A percentile compares a stretch with the other conserved stretches of the same genome.
These are phyloP conservation scores for Xestia ashworthii DNA, from an alignment of 2,888 invertebrate genomes.

Conservation along the genomic window DNA sequence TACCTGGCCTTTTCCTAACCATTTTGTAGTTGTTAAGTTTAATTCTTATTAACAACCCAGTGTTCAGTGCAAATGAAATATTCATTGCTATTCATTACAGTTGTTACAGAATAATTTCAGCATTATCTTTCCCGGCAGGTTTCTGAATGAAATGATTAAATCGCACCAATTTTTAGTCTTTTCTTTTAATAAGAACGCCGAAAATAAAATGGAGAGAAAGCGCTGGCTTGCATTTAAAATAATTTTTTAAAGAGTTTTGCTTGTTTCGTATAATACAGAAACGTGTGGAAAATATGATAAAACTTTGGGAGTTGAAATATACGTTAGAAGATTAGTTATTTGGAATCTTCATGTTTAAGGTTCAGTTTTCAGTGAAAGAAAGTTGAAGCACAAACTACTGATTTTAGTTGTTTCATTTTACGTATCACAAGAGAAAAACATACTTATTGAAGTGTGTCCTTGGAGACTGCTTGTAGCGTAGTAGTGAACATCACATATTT, in stretches of 20 bases:
- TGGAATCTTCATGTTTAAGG: not conserved
- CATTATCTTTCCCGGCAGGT: constrained; percentile 83
- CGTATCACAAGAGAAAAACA: constrained; percentile 9
- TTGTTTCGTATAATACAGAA: constrained; percentile 38
- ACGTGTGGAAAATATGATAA: constrained; percentile 51
- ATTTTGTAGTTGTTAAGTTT: constrained; percentile 57
- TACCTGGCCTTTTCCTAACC: not conserved
- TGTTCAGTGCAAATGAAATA: constrained; percentile 80
- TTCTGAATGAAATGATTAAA: constrained; percentile 85
- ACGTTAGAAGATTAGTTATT: constrained; percentile 12
- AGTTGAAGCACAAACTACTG: not conserved
- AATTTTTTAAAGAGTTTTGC: constrained; percentile 55
- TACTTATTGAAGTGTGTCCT: constrained; percentile 40
- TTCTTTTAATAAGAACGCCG: constrained; percentile 66
- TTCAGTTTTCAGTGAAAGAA: not conserved
- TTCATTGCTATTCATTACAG: constrained; percentile 85
- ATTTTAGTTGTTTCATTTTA: not conserved
- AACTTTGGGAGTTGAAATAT: constrained; percentile 13
- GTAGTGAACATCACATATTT: constrained; percentile 53
- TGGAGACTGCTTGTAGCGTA: constrained; percentile 37
- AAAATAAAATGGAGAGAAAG: constrained; percentile 64
- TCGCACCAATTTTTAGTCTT: constrained; percentile 80
- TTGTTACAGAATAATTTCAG: constrained; percentile 84
- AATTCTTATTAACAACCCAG: constrained; percentile 78
- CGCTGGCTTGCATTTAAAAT: constrained; percentile 69